phyloP scores from a whole-genome alignment of 2,888 invertebrate genomes.

The Dyspetes luteomarginatus region DNA sequence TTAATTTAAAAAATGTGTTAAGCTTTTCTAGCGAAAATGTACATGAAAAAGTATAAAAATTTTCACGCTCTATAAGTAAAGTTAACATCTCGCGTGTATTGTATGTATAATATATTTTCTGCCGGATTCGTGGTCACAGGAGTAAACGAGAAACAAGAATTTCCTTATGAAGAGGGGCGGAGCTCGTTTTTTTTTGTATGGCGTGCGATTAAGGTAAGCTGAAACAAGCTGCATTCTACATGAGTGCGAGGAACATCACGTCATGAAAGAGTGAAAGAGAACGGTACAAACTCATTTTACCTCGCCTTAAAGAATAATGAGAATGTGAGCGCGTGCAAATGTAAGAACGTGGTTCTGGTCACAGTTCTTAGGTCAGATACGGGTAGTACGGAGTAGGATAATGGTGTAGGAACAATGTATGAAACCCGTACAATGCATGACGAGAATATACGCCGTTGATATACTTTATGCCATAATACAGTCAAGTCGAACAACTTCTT shows the following conservation, averaged over 20 bases:
- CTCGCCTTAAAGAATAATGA: constrained; percentile 56
- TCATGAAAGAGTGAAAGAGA: no score
- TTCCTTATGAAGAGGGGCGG: constrained; percentile 11
- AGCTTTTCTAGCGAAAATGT: constrained; percentile 31
- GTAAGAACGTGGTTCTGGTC: constrained; percentile 23
- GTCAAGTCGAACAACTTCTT: constrained; percentile 13
- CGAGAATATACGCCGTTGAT: not conserved
- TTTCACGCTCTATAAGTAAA: constrained; percentile 44
- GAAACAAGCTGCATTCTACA: no score
- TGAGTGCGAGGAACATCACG: no score
- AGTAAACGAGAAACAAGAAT: not conserved
- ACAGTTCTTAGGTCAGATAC: constrained; percentile 48
- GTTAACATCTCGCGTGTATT: not conserved
- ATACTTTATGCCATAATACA: not conserved
- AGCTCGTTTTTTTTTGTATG: constrained; percentile 34
- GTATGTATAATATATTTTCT: constrained; percentile 32
- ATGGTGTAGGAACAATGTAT: constrained; percentile 14
- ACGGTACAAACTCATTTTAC: no score
- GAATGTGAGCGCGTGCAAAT: constrained; percentile 12
- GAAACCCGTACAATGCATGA: constrained; percentile 19
- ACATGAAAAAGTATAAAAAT: constrained; percentile 12
- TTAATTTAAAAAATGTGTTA: constrained; percentile 54
- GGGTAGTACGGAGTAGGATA: constrained; percentile 16
- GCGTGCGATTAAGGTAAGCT: constrained; percentile 46
- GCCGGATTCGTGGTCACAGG: not conserved